phyloP scores from a whole-genome alignment of 2,888 invertebrate species.

The Schizaphis graminum region DNA sequence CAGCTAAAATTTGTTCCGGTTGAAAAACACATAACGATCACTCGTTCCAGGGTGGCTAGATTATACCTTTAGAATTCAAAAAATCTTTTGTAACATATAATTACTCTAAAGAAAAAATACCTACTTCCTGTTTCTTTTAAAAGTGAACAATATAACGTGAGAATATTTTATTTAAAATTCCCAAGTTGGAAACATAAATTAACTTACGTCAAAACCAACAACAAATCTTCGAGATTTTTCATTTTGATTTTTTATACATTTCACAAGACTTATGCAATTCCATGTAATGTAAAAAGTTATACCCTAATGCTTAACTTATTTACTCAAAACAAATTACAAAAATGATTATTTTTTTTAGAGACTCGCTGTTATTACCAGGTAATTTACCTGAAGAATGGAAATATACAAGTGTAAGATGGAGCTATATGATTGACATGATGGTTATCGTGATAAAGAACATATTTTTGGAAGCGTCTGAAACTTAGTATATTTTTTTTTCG shows the following conservation, averaged over 20 bases:
- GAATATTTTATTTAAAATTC: background rate
- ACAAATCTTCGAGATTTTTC: background rate
- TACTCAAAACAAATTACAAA: background rate
- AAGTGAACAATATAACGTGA: background rate
- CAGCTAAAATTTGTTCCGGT: background rate
- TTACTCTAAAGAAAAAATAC: background rate
- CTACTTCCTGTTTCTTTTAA: background rate
- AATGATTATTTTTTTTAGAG: background rate
- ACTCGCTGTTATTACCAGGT: background rate
- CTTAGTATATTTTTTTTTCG: background rate
- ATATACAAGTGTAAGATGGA: background rate
- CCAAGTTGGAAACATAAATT: background rate
- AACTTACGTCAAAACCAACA: background rate
- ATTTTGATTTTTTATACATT: background rate
- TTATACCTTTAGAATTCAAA: background rate
- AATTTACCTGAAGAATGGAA: background rate
- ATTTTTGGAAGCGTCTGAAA: background rate
- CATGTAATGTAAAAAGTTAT: background rate
- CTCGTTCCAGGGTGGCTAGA: background rate
- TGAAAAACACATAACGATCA: background rate
- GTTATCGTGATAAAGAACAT: no score
- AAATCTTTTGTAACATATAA: background rate
- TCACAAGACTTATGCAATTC: background rate
- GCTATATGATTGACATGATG: background rate
- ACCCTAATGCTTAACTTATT: background rate